Evolutionary conservation across 2,888 invertebrate genomes (phyloP), one percentile per base, ranked within the genome.

Genomic region (Eucriotettix oculatus): DNA sequence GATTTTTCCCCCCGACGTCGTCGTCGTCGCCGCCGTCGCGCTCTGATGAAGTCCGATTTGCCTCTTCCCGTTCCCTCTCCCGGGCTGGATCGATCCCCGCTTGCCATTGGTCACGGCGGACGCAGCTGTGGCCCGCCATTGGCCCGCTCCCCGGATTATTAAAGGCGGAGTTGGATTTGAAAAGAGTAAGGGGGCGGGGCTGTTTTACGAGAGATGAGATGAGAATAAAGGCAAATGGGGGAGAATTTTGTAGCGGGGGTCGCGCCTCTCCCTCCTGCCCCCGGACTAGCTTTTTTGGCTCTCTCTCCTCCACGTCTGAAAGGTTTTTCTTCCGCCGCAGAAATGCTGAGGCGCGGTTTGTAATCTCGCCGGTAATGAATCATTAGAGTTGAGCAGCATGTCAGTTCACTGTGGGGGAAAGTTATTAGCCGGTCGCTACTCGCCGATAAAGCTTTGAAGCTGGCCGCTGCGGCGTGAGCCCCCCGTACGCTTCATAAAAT

Each of bases 71-170:
- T 29, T 29, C 29, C 29, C 29, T 29, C 29, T 29, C 29, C 29
- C 29, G 29, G 29, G 54, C n/a, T 29, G 54, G 55, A 41, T 55
- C 55, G 29, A 55, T 52, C 40, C 16, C 58, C 17, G n/a, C 52
- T 14, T 40, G n/a, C 41, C 41, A 52, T 44, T 52, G 52, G 52
- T 40, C 29, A 29, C 67, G 68, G 61, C 66, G 64, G 65, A 64
- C 67, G 66, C 67, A 67, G 66, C 67, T 65, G 65, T 66, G 65
- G 67, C 62, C 65, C 64, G 65, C 65, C 62, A 64, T 42, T 54
- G 59, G 55, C 16, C 16, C 40, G 55, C n/a, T n/a, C 16, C n/a
- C 14, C n/a, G 0, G 16, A 16, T 11, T 10, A 55, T 56, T 10
- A 17, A 54, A 58, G 58, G 56, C 59, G 54, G 59, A 41, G 56